A percentile compares a stretch with the other conserved stretches of the same genome.
Conservation (phyloP, 2,797 vertebrate species). For the Mareca penelope region DNA sequence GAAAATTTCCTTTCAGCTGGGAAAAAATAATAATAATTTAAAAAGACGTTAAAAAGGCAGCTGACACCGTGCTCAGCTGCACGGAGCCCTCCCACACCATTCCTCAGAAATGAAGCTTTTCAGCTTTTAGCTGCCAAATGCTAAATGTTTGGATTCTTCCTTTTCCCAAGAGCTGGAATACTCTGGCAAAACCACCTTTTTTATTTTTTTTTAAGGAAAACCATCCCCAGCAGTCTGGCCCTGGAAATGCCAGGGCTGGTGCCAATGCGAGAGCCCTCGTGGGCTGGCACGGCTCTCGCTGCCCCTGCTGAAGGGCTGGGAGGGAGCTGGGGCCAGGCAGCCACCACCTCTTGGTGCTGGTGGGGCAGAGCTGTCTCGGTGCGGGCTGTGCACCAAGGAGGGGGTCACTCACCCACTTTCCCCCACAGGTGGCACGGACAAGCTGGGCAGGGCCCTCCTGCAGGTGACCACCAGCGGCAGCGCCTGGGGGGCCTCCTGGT, state of each 20-base stretch:
- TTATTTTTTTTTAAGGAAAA: background rate
- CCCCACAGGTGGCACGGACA: slow-evolving; percentile 86
- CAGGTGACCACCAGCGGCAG: slow-evolving; percentile 82
- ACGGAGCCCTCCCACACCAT: slow-evolving; percentile 59
- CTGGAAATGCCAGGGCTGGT: background rate
- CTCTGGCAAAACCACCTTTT: background rate
- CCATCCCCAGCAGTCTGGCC: background rate
- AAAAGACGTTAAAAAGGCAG: background rate
- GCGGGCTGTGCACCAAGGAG: background rate
- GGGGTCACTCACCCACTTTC: background rate
- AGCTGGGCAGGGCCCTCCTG: slow-evolving; percentile 83
- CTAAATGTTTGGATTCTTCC: slow-evolving; percentile 45
- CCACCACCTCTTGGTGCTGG: fast-evolving
- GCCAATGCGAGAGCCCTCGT: fast-evolving
- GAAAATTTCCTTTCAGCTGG: background rate
- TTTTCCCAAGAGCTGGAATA: background rate
- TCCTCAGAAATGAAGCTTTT: slow-evolving; percentile 59
- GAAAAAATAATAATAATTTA: background rate
- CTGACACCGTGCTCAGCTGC: background rate
- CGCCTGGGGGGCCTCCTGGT: slow-evolving; percentile 80
- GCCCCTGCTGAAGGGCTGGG: background rate
- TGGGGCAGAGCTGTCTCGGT: fast-evolving
- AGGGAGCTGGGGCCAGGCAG: background rate
- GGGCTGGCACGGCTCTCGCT: background rate
- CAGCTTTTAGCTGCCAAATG: slow-evolving; percentile 44